Percentiles rank a stretch among this genome's conserved stretches.
These are phyloP conservation scores for Denticeps clupeoides DNA, from an alignment of 2,797 vertebrate species.

Conservation along the genomic window DNA sequence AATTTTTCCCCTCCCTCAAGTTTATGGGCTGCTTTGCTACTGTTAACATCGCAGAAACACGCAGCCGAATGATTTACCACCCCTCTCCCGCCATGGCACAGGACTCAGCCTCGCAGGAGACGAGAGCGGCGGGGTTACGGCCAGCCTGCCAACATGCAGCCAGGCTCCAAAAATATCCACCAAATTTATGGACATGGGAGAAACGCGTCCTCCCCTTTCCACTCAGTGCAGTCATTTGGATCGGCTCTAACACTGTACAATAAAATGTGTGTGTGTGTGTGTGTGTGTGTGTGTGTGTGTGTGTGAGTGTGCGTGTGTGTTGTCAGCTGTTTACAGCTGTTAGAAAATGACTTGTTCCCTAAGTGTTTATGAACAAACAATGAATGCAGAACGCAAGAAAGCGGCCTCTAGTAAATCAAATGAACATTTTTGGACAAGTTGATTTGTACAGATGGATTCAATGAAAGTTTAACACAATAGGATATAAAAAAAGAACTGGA, in stretches of 20 bases:
- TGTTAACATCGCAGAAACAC: constrained; percentile 50
- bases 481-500: constrained; percentile 19
- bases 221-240: too few relatives aligned
- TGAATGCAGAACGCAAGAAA: too few relatives aligned
- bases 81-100: constrained; percentile 23
- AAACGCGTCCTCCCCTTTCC: constrained; percentile 18
- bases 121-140: constrained; percentile 31
- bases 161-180: constrained; percentile 46
- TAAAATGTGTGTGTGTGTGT: too few relatives aligned
- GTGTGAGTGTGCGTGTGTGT: too few relatives aligned
- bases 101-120: constrained; percentile 25
- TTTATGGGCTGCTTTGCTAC: constrained; percentile 50
- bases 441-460: too few relatives aligned
- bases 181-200: constrained; percentile 45
- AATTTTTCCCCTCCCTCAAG: constrained; percentile 22
- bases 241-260: too few relatives aligned
- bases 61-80: constrained; percentile 47
- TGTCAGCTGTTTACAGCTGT: too few relatives aligned
- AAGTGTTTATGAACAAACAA: neutral
- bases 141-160: constrained; percentile 28
- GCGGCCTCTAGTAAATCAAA: too few relatives aligned
- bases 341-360: too few relatives aligned
- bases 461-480: constrained; percentile 11
- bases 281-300: too few relatives aligned
- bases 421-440: too few relatives aligned